Evolutionary conservation across 2,888 invertebrate species (phyloP).

Genomic region (Nomada fucata): DNA sequence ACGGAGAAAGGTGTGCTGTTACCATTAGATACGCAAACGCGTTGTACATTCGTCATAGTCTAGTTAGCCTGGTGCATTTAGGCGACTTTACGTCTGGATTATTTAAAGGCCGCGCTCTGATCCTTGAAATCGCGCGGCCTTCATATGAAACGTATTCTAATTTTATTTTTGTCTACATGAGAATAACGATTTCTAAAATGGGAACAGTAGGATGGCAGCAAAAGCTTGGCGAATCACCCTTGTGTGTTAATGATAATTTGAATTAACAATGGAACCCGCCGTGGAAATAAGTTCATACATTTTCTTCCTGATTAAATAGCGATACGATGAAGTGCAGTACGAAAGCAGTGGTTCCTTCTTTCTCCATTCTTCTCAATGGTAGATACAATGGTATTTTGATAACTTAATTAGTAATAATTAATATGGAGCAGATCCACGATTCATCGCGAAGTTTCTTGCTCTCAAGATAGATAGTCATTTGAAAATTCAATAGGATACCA

Average conservation of each 20-base stretch:
- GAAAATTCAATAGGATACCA: background rate
- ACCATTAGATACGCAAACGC: constrained; percentile 55
- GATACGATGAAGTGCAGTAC: background rate
- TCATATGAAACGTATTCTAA: background rate
- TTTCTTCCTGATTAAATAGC: constrained; percentile 1
- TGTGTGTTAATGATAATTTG: background rate
- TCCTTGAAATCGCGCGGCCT: constrained; percentile 47
- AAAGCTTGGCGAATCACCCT: background rate
- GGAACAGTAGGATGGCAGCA: background rate
- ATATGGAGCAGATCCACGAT: background rate
- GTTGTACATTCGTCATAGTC: constrained; percentile 40
- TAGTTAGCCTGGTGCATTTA: constrained; percentile 51
- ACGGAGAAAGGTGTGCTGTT: constrained; percentile 50
- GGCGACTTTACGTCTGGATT: constrained; percentile 62
- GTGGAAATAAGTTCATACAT: background rate
- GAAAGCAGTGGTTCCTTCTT: background rate
- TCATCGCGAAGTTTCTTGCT: background rate
- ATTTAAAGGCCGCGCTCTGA: constrained; percentile 52
- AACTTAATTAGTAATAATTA: background rate
- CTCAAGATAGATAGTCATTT: background rate
- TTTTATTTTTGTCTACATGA: background rate
- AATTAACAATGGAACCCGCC: background rate
- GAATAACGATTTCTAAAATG: background rate
- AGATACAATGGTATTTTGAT: constrained; percentile 1
- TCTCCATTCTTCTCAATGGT: background rate